Evolutionary conservation across 2,888 invertebrate species (phyloP).

Genomic region (Digitonthophagus gazella): DNA sequence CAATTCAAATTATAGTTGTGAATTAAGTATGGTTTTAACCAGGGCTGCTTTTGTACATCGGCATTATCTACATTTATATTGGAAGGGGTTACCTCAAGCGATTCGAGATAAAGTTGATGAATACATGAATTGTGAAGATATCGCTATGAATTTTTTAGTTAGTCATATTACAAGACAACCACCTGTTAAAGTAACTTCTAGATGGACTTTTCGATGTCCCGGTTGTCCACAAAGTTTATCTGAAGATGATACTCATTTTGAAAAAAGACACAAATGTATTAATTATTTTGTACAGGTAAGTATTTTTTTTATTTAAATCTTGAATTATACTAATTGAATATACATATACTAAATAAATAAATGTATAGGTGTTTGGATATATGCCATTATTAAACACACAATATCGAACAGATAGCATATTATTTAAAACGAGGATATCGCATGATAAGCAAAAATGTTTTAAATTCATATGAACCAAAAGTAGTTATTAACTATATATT

Average conservation of each 20-base stretch:
- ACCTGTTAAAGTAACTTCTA: conserved; percentile 96
- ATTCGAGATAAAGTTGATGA: conserved; percentile 96
- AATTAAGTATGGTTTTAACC: conserved; percentile 97
- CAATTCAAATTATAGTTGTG: conserved; percentile 98
- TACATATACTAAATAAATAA: no score
- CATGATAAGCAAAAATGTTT: conserved; percentile 99
- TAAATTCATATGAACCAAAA: conserved; percentile 80
- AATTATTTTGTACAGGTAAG: conserved; percentile 86
- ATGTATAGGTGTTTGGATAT: conserved; percentile 91
- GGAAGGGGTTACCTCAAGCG: conserved; percentile 88
- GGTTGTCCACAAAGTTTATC: conserved; percentile 95
- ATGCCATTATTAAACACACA: conserved; percentile 96
- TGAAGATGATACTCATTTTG: conserved; percentile 95
- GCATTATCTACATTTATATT: conserved; percentile 94
- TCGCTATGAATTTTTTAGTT: conserved; percentile 99
- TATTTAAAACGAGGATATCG: conserved; percentile 97
- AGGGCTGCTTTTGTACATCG: conserved; percentile 90
- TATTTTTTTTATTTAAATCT: no score
- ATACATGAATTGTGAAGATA: conserved; percentile 99
- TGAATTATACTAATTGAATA: no score
- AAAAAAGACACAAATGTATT: conserved; percentile 96
- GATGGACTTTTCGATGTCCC: conserved; percentile 98
- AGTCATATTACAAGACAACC: conserved; percentile 95
- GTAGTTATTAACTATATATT: neutral
- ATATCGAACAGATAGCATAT: conserved; percentile 94